phyloP scores from a whole-genome alignment of 2,888 invertebrate genomes.

The Hymenopus coronatus region DNA sequence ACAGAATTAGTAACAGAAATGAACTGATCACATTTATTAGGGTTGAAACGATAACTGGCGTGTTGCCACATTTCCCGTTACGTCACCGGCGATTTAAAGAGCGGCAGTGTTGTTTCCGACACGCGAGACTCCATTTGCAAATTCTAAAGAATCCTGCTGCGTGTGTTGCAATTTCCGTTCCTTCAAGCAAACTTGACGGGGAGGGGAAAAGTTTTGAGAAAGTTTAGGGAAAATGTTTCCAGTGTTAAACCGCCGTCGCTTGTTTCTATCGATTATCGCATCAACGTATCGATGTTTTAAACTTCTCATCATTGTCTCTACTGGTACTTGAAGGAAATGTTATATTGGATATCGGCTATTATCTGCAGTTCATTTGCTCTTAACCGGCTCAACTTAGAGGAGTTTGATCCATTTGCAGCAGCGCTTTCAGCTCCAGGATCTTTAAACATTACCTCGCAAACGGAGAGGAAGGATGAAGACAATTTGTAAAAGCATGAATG shows the following conservation, averaged over 20 bases:
- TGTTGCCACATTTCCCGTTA: not conserved
- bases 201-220: not conserved
- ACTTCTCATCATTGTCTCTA: not conserved
- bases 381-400: not conserved
- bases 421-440: not conserved
- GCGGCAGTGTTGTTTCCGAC: not conserved
- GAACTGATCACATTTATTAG: not conserved
- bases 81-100: not conserved
- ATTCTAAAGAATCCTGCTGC: constrained; percentile 2
- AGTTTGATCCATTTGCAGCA: not conserved
- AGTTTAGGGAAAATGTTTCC: not conserved
- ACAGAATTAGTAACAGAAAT: not conserved
- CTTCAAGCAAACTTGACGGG: not conserved
- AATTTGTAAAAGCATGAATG: too few species aligned
- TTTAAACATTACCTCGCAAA: too few species aligned
- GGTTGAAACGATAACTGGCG: not conserved
- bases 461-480: too few species aligned
- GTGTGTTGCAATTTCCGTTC: not conserved
- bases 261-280: not conserved
- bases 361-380: not conserved
- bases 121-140: not conserved
- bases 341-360: not conserved
- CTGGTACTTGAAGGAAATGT: not conserved
- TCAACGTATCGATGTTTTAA: not conserved
- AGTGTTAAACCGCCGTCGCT: not conserved